Base-by-base conservation (phyloP, 2,113 vertebrate species). In the Willisornis vidua region DNA sequence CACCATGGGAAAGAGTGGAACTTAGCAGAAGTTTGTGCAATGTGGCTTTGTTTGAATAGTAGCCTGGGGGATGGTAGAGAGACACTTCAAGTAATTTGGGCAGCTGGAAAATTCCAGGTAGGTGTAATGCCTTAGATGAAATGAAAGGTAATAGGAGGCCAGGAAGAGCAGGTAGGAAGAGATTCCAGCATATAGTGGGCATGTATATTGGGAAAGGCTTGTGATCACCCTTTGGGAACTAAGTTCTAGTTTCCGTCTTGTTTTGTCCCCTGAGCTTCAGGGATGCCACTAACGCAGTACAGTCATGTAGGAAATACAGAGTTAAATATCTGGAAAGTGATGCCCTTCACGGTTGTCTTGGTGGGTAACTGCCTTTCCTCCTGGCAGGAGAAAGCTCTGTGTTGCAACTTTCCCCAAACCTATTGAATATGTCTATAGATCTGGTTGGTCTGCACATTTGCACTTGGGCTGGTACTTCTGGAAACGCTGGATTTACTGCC, bases 401-500 rank as follows among this genome's bases (percentile, higher is more conserved):
- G 57, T 93, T 92, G 76, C 80, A 93, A 22, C 65, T 84, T 90
- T 55, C 45, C 24, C 48, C 59, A 68, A 85, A 65, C 73, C 57
- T 75, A 7, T 61, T 92, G 93, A 89, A 35, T 93, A 37, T 67
- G 29, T 90, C 55, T 81, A 57, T 90, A 57, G 65, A 81, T 84
- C 1, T 11, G 26, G 65, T 75, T 90, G 61, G 11, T 89, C 52
- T 92, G 73, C 68, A 41, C 86, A 55, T 90, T 94, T 94, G 76
- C 79, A 49, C 83, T 84, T 89, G 61, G 13, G 67, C 95, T 92
- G 39, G 96, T 96, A 87, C 89, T 95, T 97, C 96, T 26, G 62
- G 96, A 92, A 96, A 43, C 5, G 39, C 96, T 94, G 86, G 95
- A 94, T 94, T 89, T 97, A 78, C 89, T 93, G 52, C 87, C 35